phyloP scores from a whole-genome alignment of 1,140 invertebrate species.

The Pogonognathellus flavescens region DNA sequence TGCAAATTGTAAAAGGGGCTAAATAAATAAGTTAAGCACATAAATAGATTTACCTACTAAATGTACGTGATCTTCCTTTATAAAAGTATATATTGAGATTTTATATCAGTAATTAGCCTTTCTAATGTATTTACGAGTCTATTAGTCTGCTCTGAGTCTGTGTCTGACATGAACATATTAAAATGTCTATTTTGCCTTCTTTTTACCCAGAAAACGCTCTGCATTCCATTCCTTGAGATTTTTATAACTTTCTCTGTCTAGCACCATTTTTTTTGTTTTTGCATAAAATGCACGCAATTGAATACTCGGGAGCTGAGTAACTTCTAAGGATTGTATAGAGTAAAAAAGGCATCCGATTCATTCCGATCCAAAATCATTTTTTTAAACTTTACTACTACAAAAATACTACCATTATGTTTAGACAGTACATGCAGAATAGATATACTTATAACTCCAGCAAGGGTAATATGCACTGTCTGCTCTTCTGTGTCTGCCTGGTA shows the following conservation, averaged over 20 bases:
- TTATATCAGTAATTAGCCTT: no score
- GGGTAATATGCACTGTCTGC: background rate
- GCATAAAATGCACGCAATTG: background rate
- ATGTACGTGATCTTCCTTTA: no score
- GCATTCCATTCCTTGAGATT: constrained; percentile 9
- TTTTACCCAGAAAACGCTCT: background rate
- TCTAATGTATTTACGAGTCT: no score
- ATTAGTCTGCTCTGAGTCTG: no score
- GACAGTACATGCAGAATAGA: background rate
- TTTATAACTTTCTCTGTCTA: constrained; percentile 24
- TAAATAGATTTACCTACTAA: no score
- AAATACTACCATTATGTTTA: background rate
- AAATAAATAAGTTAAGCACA: no score
- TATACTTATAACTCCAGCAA: background rate
- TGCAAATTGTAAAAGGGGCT: no score
- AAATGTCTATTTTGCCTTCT: background rate
- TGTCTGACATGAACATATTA: background rate
- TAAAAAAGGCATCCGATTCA: constrained; percentile 8
- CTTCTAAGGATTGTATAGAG: background rate
- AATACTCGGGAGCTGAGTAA: background rate
- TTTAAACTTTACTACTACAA: background rate
- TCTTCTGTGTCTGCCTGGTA: background rate
- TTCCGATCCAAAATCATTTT: constrained; percentile 8
- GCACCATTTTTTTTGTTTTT: background rate
- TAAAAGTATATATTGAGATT: no score